Evolutionary conservation across 2,797 vertebrate genomes (phyloP).

Genomic region (Nyctalus aviator): DNA sequence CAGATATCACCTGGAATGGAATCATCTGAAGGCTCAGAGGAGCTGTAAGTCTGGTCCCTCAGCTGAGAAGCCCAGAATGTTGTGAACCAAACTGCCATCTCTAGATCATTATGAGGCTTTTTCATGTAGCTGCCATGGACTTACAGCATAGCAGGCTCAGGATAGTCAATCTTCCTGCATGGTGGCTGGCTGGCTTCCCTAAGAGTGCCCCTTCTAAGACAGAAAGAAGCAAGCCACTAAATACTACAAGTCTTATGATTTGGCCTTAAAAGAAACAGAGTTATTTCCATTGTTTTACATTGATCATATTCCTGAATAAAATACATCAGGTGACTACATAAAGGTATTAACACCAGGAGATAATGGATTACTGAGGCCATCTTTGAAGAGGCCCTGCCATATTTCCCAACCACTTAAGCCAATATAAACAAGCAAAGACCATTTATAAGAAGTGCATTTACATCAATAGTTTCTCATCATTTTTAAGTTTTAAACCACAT

Average conservation of each 20-base stretch:
- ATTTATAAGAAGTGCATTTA: background rate
- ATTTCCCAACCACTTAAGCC: background rate
- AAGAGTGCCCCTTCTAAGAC: background rate
- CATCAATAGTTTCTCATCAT: background rate
- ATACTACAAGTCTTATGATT: background rate
- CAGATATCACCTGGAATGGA: background rate
- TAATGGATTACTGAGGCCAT: background rate
- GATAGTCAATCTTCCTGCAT: background rate
- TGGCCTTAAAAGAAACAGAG: background rate
- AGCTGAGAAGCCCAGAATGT: background rate
- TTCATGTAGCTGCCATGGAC: background rate
- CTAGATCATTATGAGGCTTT: background rate
- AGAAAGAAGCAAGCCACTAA: background rate
- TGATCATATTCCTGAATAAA: background rate
- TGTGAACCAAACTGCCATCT: background rate
- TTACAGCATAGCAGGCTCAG: background rate
- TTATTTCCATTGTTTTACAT: background rate
- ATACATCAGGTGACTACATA: background rate
- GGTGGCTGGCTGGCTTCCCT: background rate
- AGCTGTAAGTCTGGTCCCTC: background rate
- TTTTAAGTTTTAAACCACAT: conserved; percentile 13
- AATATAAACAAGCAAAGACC: background rate
- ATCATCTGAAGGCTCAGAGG: background rate
- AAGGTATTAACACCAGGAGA: background rate
- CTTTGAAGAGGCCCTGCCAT: background rate